Conservation (phyloP, 2,888 invertebrate species). For the Pristionchus arcanus region DNA sequence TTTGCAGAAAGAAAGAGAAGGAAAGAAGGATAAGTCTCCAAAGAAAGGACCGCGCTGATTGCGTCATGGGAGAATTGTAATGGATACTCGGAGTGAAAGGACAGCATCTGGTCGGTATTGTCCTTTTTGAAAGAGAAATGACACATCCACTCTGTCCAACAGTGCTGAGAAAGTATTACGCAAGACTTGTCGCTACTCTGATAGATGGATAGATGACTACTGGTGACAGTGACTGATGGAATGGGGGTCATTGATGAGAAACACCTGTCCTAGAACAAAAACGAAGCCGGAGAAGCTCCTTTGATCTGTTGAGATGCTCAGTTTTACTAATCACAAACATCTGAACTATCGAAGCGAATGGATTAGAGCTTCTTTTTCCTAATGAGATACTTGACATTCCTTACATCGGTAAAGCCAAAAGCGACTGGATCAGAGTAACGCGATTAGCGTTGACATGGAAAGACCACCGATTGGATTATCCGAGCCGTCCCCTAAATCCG, state of each 20-base stretch:
- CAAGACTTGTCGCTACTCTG: not conserved
- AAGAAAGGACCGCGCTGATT: not conserved
- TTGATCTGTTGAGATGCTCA: no score
- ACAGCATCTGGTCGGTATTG: not conserved
- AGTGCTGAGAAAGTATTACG: not conserved
- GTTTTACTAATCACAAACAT: no score
- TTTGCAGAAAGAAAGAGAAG: not conserved
- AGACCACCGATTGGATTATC: conserved; percentile 7
- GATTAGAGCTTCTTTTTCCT: not conserved
- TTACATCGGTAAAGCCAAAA: not conserved
- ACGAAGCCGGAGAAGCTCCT: not conserved
- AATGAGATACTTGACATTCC: not conserved
- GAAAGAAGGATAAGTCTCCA: not conserved
- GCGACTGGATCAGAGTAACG: conserved; percentile 7
- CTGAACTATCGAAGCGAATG: no score
- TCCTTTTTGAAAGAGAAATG: not conserved
- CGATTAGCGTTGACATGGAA: not conserved
- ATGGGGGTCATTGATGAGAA: no score
- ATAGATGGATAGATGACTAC: no score
- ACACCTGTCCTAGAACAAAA: no score
- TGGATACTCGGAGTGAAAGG: not conserved
- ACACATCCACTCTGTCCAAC: no score
- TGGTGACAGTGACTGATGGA: no score
- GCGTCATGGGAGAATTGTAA: not conserved
- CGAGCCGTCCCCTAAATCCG: not conserved